Evolutionary conservation across 2,113 vertebrate species (phyloP).

Genomic region (Dasyprocta punctata): DNA sequence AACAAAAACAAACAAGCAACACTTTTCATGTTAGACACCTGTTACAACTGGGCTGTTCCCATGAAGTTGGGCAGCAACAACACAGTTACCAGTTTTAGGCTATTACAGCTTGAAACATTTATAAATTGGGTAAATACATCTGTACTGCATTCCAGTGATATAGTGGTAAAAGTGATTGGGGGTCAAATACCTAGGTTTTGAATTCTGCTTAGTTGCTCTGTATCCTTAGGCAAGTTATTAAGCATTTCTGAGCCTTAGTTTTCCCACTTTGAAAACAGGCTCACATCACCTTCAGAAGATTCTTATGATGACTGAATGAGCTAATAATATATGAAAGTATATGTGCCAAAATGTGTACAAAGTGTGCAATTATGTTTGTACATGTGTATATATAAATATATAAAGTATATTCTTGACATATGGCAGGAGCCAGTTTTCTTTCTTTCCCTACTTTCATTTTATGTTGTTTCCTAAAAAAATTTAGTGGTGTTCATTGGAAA

Average conservation of each 20-base stretch:
- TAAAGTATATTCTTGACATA: not conserved
- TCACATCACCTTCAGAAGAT: not conserved
- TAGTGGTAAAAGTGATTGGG: not conserved
- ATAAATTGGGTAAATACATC: not conserved
- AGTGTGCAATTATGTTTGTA: not conserved
- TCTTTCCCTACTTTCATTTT: not conserved
- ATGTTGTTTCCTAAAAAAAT: not conserved
- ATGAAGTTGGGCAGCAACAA: not conserved
- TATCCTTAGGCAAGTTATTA: not conserved
- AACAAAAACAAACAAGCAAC: not conserved
- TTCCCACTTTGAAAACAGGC: not conserved
- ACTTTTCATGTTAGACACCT: not conserved
- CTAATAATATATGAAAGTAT: not conserved
- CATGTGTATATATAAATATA: not conserved
- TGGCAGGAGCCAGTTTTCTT: not conserved
- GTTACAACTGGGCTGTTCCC: not conserved
- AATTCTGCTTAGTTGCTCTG: not conserved
- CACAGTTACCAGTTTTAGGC: not conserved
- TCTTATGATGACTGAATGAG: not conserved
- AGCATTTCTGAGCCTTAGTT: not conserved
- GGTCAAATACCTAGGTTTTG: not conserved
- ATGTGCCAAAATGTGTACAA: not conserved
- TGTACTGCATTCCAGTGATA: not conserved
- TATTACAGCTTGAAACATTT: conserved; percentile 33
- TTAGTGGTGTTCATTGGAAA: not conserved